Conservation (phyloP, 2,113 vertebrate genomes). For the Paralichthys olivaceus region DNA sequence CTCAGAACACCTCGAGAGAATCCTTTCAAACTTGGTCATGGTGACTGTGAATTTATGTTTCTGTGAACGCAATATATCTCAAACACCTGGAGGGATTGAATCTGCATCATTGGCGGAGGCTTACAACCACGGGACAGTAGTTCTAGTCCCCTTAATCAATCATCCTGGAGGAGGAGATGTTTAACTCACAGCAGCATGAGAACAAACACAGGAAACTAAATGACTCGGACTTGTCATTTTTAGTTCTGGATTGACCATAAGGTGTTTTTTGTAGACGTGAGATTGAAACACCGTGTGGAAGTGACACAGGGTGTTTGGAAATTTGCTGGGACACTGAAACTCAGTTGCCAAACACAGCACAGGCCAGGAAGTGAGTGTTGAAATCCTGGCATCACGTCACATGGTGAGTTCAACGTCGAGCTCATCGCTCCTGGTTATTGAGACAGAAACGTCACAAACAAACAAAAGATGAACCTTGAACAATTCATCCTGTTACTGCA, state of each 20-base stretch:
- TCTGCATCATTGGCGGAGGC: too few relatives aligned
- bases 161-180: too few relatives aligned
- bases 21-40: too few relatives aligned
- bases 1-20: too few relatives aligned
- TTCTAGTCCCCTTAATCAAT: too few relatives aligned
- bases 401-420: neutral
- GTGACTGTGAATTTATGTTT: too few relatives aligned
- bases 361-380: conserved; percentile 9
- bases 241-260: neutral
- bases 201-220: too few relatives aligned
- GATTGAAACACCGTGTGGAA: neutral
- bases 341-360: neutral
- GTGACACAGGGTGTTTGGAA: neutral
- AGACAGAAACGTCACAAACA: neutral
- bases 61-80: too few relatives aligned
- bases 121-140: too few relatives aligned
- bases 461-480: neutral
- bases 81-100: too few relatives aligned
- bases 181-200: too few relatives aligned
- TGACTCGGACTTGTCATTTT: too few relatives aligned
- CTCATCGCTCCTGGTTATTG: neutral
- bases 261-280: neutral
- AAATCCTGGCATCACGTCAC: neutral
- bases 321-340: neutral
- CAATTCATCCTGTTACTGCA: neutral